Base-by-base conservation (phyloP, 2,888 invertebrate genomes). In the Oligia latruncula region DNA sequence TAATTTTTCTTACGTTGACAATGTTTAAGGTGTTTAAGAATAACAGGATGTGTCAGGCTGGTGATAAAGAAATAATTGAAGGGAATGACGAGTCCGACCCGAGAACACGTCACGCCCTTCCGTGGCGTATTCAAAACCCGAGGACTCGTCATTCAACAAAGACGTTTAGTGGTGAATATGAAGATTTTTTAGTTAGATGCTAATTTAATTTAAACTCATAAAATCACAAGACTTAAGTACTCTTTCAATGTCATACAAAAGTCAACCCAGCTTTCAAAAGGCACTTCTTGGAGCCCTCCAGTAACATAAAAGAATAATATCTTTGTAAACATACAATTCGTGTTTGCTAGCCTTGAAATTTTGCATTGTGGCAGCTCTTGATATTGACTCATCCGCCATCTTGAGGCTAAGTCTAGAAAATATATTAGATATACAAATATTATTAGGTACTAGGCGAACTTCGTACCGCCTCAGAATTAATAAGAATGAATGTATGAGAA, bases 1-100 rank as follows among this genome's bases (percentile, higher is more conserved):
- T 67, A 80, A 67, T 75, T 80, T 77, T 83, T 68, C 65, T 72
- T 62, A 70, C 40, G 58, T 71, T 52, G 52, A 35, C 20, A n/a
- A 4, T 64, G 49, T 68, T 64, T 6, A 13, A 46, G 79, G 20
- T 68, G 43, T 82, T 58, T 72, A 49, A 67, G 71, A 55, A 64
- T 40, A 40, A 68, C n/a, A 62, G 46, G 62, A 40, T 43, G 52
- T 40, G n/a, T 20, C n/a, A 17, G 23, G 13, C 35, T 55, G 29
- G 52, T 4, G 20, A 67, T 66, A 29, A 29, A 52, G 64, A 49
- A 66, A 66, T 60, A 52, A 71, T 66, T 66, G 9, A 49, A 71
- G 65, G 4, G 29, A 29, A 52, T 35, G 6, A 29, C 29, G 29
- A 29, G 1, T 29, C 29, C 29, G 29, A 29, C 29, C 29, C 29